Evolutionary conservation across 2,797 vertebrate genomes (phyloP), one percentile per base, ranked within the genome.

Genomic region (Melanotaenia trifasciata): DNA sequence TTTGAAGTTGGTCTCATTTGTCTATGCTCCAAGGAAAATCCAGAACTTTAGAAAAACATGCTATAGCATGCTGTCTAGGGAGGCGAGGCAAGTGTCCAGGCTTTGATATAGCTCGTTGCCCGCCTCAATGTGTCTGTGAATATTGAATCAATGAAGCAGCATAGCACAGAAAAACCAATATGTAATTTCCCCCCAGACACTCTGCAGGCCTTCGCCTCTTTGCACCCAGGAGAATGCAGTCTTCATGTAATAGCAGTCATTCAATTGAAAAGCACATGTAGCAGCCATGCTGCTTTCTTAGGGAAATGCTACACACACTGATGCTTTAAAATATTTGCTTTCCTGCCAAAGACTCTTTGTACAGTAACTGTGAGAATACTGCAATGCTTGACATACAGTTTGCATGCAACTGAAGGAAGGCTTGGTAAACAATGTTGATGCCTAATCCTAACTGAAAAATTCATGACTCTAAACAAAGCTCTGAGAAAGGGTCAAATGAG

Each of bases 81-180:
- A 85, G 33, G 40, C 26, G 38, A 68, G 58, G 64, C 47, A 56
- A 70, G 70, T 86, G 84, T 81, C 87, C 78, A 50, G 20, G 74
- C 87, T 86, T 91, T 84, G 83, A 90, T 78, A 75, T 61, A 80
- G 83, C 86, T 86, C n/a, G 36, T 76, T 80, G 83, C 76, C 43
- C 9, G 43, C 78, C 69, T 84, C 84, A 64, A 28, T 84, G 78
- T 84, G 77, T 86, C 81, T 85, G 71, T 89, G 85, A 89, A 90
- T 91, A 90, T 89, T 89, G 81, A 90, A 91, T 92, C 87, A 90
- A 88, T 85, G 79, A 81, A 72, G 81, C 87, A 73, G 80, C 74
- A 81, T 73, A 80, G 76, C 79, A 84, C 61, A 80, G 81, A 85
- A 86, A 84, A 91, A 89, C 65, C 87, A 84, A 90, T 89, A 89